Conservation (phyloP, 2,888 invertebrate genomes). For the Stenolophus ochropezus region DNA sequence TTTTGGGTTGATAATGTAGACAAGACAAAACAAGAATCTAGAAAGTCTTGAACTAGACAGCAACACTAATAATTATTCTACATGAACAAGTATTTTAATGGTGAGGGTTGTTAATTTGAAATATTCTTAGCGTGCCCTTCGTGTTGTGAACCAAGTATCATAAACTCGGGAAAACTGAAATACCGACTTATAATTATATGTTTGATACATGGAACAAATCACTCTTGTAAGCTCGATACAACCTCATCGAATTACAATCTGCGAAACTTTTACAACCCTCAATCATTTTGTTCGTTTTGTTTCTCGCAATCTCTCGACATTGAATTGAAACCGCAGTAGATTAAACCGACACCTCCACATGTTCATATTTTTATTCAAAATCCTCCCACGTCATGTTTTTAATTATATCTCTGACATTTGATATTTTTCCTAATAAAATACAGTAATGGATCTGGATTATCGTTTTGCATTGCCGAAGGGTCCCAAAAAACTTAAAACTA, state of each 20-base stretch:
- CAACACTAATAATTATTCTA: too few relatives aligned
- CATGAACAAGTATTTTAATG: too few relatives aligned
- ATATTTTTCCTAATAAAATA: too few relatives aligned
- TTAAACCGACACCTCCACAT: background rate
- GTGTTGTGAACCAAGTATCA: conserved; percentile 17
- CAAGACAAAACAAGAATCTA: too few relatives aligned
- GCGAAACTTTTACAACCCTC: background rate
- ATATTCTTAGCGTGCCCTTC: too few relatives aligned
- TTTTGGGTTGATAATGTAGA: too few relatives aligned
- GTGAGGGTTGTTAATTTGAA: too few relatives aligned
- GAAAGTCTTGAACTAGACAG: too few relatives aligned
- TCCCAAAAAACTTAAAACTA: too few relatives aligned
- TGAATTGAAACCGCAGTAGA: background rate
- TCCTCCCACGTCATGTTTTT: background rate
- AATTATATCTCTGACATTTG: too few relatives aligned
- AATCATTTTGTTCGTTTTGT: background rate
- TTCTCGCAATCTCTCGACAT: background rate
- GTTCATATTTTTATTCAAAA: background rate
- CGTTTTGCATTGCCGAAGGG: too few relatives aligned
- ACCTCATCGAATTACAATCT: background rate
- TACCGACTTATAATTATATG: conserved; percentile 35
- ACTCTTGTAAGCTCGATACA: background rate
- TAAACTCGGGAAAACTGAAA: background rate
- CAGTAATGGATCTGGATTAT: too few relatives aligned
- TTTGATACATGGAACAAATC: conserved; percentile 9